phyloP scores from a whole-genome alignment of 2,888 invertebrate genomes.

The Eulithis prunata region DNA sequence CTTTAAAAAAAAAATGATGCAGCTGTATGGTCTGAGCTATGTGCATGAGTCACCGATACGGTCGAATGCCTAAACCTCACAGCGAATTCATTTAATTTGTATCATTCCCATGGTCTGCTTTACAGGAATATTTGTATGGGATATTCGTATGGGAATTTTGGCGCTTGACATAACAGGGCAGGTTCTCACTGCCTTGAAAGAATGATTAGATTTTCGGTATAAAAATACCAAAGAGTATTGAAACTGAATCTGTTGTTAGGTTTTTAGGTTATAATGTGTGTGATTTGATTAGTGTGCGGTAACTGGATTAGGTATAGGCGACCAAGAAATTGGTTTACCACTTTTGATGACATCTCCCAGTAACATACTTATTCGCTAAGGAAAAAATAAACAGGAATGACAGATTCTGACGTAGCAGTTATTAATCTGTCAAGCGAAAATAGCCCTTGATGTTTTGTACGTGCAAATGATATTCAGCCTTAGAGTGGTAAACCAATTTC shows the following conservation, averaged over 20 bases:
- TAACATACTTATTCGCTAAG: no score
- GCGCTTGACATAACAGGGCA: conserved; percentile 48
- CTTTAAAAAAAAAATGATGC: background rate
- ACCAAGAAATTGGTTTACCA: no score
- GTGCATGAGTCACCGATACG: conserved; percentile 40
- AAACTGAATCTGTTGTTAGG: background rate
- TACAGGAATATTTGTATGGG: conserved; percentile 58
- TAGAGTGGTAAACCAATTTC: no score
- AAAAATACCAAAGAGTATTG: conserved; percentile 5
- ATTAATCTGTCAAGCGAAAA: no score
- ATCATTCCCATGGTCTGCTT: conserved; percentile 68
- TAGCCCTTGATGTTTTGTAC: no score
- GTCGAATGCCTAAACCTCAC: conserved; percentile 32
- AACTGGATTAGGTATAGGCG: no score
- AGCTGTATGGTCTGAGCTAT: conserved; percentile 12
- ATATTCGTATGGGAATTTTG: conserved; percentile 63
- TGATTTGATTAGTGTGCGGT: no score
- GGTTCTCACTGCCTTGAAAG: conserved; percentile 47
- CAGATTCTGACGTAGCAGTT: no score
- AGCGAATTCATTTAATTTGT: conserved; percentile 63
- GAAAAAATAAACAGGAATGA: no score
- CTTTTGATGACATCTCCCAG: no score
- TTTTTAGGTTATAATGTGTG: no score
- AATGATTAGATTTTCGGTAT: conserved; percentile 8
- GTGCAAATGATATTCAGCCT: no score